Conservation (phyloP, 2,797 vertebrate species). For the Acanthiza pusilla region DNA sequence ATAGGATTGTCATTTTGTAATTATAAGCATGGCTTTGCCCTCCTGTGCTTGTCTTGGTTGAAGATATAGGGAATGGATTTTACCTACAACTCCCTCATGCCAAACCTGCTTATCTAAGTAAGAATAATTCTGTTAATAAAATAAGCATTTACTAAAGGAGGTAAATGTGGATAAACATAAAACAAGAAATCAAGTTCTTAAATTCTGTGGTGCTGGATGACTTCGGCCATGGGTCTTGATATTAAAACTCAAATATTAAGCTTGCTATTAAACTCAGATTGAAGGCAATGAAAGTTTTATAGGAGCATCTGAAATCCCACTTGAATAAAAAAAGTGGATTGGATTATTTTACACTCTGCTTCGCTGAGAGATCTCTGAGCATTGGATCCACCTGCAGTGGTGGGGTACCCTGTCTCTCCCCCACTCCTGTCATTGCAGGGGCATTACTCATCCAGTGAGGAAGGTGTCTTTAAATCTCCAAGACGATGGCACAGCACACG, state of each 20-base stretch:
- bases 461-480: not conserved
- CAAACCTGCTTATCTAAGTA: not conserved
- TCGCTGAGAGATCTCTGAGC: not conserved
- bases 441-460: not conserved
- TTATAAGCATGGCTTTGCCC: not conserved
- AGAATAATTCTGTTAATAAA: not conserved
- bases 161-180: not conserved
- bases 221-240: not conserved
- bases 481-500: not conserved
- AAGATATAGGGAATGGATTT: not conserved
- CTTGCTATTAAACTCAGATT: not conserved
- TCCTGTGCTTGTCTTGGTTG: not conserved
- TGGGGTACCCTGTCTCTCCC: not conserved
- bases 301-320: not conserved
- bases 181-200: not conserved
- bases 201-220: not conserved
- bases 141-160: not conserved
- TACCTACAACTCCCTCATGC: accelerated
- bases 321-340: not conserved
- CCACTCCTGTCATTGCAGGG: not conserved
- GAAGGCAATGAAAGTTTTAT: not conserved
- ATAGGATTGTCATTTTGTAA: not conserved
- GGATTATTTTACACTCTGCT: not conserved
- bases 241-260: not conserved
- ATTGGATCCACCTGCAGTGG: not conserved